Evolutionary conservation across 2,113 vertebrate genomes (phyloP), one percentile per base, ranked within the genome.

Genomic region (Theristicus caerulescens): DNA sequence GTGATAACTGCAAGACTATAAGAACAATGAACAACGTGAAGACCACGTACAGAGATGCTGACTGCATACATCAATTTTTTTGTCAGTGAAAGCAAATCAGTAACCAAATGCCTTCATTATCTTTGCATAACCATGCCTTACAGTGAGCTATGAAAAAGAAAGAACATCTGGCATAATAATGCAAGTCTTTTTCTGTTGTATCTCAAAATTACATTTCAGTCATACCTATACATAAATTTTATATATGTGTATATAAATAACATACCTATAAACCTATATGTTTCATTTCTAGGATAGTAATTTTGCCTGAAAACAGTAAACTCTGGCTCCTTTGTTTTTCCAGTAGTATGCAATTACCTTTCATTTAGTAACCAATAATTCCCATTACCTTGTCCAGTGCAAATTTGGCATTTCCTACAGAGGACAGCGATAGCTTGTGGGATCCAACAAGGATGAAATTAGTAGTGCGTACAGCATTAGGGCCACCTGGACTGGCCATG

Each of bases 331-430:
- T 36, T 59, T 0, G 1, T 52, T 86, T 73, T 90, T 59, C 19
- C 34, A 40, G 18, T 9, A 34, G 11, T 3, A 42, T 21, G 11
- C 6, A 47, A 20, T 58, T 47, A 62, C 6, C 9, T 94, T 58
- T 74, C 16, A 10, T 52, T 40, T 55, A 79, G 16, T 14, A 62
- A 86, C 8, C 62, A 91, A 21, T 24, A 57, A 58, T 19, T 70
- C 70, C 65, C 31, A 57, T 98, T 99, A 99, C 99, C 99, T 99
- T 99, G 52, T 99, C 99, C 96, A 99, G 52, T n/a, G 97, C 94
- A 90, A 99, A 99, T 76, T 98, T 99, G 70, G 97, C 98, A 70
- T 96, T 98, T 83, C 99, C 99, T 46, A 99, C 88, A 22, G 99
- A 99, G 40, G 98, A 96, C 34, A 99, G 82, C 0, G 97, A 98